Percentiles rank a stretch among this genome's conserved stretches.
Conservation (phyloP, 2,113 vertebrate genomes). For the Xerus inauris region DNA sequence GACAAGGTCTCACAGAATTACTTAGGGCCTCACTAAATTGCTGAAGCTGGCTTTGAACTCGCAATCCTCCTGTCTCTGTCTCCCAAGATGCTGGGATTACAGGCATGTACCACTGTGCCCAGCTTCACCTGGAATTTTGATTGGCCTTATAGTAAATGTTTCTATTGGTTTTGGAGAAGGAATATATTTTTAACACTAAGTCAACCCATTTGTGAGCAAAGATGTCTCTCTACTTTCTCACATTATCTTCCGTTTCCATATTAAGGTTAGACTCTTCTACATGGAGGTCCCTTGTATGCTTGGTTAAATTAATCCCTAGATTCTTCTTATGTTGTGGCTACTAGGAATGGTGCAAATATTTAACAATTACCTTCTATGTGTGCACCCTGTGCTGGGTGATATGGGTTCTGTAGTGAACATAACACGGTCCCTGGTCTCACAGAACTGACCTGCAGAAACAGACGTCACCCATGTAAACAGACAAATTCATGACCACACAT, state of each 20-base stretch:
- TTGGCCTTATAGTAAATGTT: constrained; percentile 25
- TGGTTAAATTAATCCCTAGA: not conserved
- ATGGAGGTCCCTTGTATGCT: not conserved
- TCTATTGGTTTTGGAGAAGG: constrained; percentile 19
- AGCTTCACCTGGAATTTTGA: constrained; percentile 42
- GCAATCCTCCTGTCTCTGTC: too few relatives aligned
- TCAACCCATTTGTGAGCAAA: not conserved
- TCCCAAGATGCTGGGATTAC: too few relatives aligned
- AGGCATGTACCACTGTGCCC: too few relatives aligned
- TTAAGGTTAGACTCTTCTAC: not conserved
- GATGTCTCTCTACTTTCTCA: constrained; percentile 15
- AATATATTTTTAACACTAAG: constrained; percentile 29
- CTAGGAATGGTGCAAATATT: not conserved
- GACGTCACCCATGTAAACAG: not conserved
- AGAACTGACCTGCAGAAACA: not conserved
- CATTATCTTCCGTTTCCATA: not conserved
- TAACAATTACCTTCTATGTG: not conserved
- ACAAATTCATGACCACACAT: not conserved
- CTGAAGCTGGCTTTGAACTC: too few relatives aligned
- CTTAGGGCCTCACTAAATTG: too few relatives aligned
- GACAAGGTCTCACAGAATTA: too few relatives aligned
- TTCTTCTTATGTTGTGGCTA: not conserved
- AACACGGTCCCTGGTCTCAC: not conserved
- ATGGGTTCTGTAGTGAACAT: not conserved
- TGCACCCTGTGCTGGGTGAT: not conserved